Evolutionary conservation across 2,797 vertebrate genomes (phyloP), one percentile per base, ranked within the genome.

Genomic region (Channa striata): DNA sequence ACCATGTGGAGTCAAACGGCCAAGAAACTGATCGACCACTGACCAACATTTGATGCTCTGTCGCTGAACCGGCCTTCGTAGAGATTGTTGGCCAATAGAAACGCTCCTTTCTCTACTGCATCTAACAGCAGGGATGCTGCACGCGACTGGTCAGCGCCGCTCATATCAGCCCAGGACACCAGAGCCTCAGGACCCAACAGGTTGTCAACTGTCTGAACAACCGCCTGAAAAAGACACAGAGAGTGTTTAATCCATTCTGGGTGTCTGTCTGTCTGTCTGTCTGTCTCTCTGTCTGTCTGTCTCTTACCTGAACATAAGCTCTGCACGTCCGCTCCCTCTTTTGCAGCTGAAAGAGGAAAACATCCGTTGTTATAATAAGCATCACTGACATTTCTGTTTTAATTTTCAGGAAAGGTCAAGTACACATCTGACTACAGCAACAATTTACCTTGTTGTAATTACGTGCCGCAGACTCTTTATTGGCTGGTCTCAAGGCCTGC

Each of bases 361-460:
- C 63, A 66, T 68, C 51, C 57, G 37, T 53, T 43, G 63, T 82
- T 68, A 66, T 25, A 80, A 37, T 66, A n/a, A 60, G 85, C 66
- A 75, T 59, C 21, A 1, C 23, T 89, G 86, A 84, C 85, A 86
- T 90, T 87, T 87, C 53, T 1, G 0, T 43, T 82, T 62, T 76
- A 25, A 47, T 79, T 78, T 75, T 43, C 52, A 64, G 46, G 1
- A 84, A 89, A 90, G 85, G 86, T 90, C 81, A 74, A 71, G 76
- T 30, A 52, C 70, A 77, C 50, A 54, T 65, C 11, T 39, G 42
- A 73, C 49, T 53, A 65, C 36, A 49, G 50, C 60, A 57, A 74
- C 68, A 57, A 64, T 77, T 64, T 82, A 97, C 96, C 95, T 97
- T 97, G 88, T 96, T 97, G 86, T 97, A 97, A 89, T 96, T 98